Evolutionary conservation across 2,797 vertebrate genomes (phyloP).

Genomic region (Phylloscopus collybita): DNA sequence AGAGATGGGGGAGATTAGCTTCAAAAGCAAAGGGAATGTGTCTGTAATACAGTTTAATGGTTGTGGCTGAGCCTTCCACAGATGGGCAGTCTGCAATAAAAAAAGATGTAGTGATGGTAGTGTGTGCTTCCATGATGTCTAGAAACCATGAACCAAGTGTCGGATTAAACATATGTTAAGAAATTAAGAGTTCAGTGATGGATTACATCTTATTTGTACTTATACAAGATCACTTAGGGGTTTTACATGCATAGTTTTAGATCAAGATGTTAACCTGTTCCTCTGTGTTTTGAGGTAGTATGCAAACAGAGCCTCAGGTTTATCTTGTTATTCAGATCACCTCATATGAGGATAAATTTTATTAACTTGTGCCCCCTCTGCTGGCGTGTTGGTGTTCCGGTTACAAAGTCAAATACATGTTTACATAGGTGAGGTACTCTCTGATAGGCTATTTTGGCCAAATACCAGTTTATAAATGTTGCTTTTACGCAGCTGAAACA

Average conservation of each 20-base stretch:
- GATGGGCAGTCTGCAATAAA: neutral
- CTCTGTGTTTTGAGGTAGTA: neutral
- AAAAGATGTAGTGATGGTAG: neutral
- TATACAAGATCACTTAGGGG: accelerated
- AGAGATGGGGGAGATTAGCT: neutral
- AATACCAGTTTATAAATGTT: neutral
- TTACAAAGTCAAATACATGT: neutral
- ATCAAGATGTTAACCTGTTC: neutral
- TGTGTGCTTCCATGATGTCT: neutral
- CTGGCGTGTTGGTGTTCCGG: conserved; percentile 42
- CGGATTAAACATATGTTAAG: neutral
- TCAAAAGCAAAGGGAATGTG: neutral
- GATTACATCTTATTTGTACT: neutral
- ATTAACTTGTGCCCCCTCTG: conserved; percentile 71
- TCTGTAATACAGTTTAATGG: neutral
- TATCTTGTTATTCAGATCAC: neutral
- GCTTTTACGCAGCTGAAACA: neutral
- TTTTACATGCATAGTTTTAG: neutral
- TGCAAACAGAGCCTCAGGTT: neutral
- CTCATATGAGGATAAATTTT: neutral
- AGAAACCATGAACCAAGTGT: neutral
- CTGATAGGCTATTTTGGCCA: neutral
- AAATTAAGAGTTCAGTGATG: neutral
- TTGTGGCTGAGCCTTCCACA: neutral
- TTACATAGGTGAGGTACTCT: accelerated